Evolutionary conservation across 2,888 invertebrate genomes (phyloP), one percentile per base, ranked within the genome.

Genomic region (Biston betularia): DNA sequence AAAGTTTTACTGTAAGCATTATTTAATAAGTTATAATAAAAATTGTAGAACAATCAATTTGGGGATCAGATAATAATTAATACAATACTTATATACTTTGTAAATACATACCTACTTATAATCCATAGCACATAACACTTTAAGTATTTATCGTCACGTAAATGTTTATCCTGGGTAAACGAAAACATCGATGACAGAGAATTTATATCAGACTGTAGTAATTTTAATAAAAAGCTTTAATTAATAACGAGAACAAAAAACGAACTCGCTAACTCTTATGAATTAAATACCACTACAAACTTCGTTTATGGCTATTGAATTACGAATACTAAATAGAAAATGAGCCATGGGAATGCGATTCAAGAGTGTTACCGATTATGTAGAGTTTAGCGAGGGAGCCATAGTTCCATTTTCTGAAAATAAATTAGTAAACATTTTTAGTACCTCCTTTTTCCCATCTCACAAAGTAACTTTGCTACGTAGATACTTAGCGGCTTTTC

Each of bases 291-390:
- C 67, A 71, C 71, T 65, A 68, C 76, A 75, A 82, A 83, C 72
- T 80, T 82, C 80, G 75, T 82, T 87, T 87, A 86, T 83, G 79
- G 83, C 84, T 80, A 86, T 86, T 86, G 86, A 87, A 87, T 87
- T 86, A 85, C 84, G 83, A 85, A 89, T 88, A 81, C 81, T 85
- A 86, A 87, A 82, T 84, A 84, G 84, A 85, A 82, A 86, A 86
- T 87, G 85, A 86, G 79, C 79, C 85, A 88, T 86, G 87, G 87
- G 87, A 87, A 87, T 84, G 65, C 55, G 67, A 84, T 79, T 84
- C 79, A 80, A 45, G 9, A 40, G n/a, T 5, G 15, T 9, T 12
- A 44, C 33, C 9, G 14, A 11, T 9, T 38, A 7, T n/a, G 2
- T 2, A 42, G 11, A 12, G 6, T 42, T 33, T 6, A 42, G 6